Base-by-base conservation (phyloP, 92 coral and sea anemone genomes). In the Porites rus region DNA sequence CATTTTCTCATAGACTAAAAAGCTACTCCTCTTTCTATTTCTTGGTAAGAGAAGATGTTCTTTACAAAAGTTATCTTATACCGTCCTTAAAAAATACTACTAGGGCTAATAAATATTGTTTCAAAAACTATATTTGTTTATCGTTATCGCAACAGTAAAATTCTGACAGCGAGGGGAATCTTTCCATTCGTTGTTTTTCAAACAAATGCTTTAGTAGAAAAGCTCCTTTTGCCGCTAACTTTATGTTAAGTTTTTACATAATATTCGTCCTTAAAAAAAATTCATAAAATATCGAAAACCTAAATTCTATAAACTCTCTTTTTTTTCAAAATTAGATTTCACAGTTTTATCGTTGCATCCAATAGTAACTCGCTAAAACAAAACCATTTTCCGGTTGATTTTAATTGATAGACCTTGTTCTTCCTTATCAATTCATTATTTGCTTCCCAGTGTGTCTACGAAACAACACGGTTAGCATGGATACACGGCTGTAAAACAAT, bases 401-500 rank as follows among this genome's bases (percentile, higher is more conserved):
- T 81, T 38, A 8, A 65, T 17, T 24, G 59, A 67, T 22, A 67
- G 16, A 24, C 65, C 18, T 53, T 38, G 46, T 38, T 10, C 84
- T 8, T 67, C 52, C 20, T 21, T 51, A 70, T 6, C 75, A 70
- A 81, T 81, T 81, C 31, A 28, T 59, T 31, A 70, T 58, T 24
- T 31, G 76, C 51, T 66, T 16, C 22, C 43, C 25, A 6, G 13
- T 66, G 51, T 52, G n/a, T 51, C 13, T 51, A 22, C 25, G 13
- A 69, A 18, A 20, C 43, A 69, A 56, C 38, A 61, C 53, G 70
- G 63, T 79, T 64, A 51, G 1, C 8, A 13, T 61, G 65, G 53
- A 21, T 43, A 0, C 21, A 20, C 69, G 51, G 19, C 74, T 65
- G 21, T 24, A 22, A 18, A 7, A 52, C 46, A 7, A 10, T 7